Evolutionary conservation across 2,888 invertebrate species (phyloP).

Genomic region (Plusia festucae): DNA sequence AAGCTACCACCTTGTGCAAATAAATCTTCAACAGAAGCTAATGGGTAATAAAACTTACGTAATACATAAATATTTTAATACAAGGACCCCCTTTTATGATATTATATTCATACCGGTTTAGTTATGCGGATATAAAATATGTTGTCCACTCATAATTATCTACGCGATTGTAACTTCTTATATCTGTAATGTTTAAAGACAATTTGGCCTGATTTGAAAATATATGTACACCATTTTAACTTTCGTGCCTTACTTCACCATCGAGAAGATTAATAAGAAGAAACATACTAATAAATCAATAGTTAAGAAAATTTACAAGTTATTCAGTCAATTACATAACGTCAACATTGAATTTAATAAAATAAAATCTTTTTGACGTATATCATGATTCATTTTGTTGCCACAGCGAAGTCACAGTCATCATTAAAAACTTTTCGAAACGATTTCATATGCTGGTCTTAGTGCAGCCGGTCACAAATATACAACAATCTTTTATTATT

Average conservation of each 20-base stretch:
- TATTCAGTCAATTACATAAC: conserved; percentile 37
- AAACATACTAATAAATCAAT: background rate
- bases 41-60: background rate
- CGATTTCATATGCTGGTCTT: conserved; percentile 19
- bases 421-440: conserved; percentile 21
- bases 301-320: background rate
- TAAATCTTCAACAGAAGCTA: conserved; percentile 7
- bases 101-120: conserved; percentile 25
- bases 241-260: no score
- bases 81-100: conserved; percentile 24
- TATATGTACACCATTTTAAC: no score
- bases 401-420: conserved; percentile 32
- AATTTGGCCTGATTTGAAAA: no score
- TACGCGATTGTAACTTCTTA: background rate
- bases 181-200: background rate
- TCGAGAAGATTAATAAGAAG: no score
- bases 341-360: conserved; percentile 34
- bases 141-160: background rate
- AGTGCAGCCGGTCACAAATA: conserved; percentile 29
- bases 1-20: background rate
- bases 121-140: conserved; percentile 50
- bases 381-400: conserved; percentile 52
- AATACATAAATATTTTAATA: conserved; percentile 11
- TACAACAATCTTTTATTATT: conserved; percentile 38
- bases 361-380: conserved; percentile 41